Base-by-base conservation (phyloP, 2,888 invertebrate species). In the Andricus quercusramuli region DNA sequence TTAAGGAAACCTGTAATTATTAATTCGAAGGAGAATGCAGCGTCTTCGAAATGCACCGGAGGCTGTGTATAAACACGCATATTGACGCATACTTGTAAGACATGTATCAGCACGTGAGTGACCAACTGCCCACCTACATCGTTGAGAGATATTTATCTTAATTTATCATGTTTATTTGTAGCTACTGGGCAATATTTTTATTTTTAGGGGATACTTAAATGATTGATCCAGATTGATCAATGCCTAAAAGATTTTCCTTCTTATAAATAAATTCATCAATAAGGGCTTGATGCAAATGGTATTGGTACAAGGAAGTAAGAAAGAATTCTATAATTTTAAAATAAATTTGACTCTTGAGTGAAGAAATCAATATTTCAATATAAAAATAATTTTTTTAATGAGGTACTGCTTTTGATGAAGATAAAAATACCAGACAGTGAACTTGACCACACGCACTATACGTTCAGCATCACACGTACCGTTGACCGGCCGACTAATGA, bases 1-100 rank as follows among this genome's bases (percentile, higher is more conserved):
- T 78, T 82, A 82, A 82, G 81, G 78, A 83, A 85, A 89, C 89
- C 86, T 85, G 85, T 86, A 88, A 89, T 89, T 89, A 89, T 88
- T 86, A 78, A 80, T 81, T 85, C 85, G 84, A 84, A 86, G 83
- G 83, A 84, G 81, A 85, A 86, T 83, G 86, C 85, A 85, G 84
- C 84, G 82, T 76, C 80, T 77, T 74, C 78, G 81, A 78, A 78
- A 77, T 79, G 76, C 78, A 82, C 83, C 80, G 79, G 78, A 81
- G 84, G 83, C 83, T 79, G 81, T 74, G 68, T 70, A 80, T 78
- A 74, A 81, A 82, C 78, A 80, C 79, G 79, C 66, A 83, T 81
- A 78, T 83, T 59, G 22, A 51, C 70, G 70, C 29, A 70, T 32
- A 29, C 70, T 51, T 29, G 51, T 70, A 29, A 25, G 20, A 70